These are phyloP conservation scores for Homalodisca vitripennis DNA, from an alignment of 1,140 invertebrate genomes.

Conservation along the genomic window DNA sequence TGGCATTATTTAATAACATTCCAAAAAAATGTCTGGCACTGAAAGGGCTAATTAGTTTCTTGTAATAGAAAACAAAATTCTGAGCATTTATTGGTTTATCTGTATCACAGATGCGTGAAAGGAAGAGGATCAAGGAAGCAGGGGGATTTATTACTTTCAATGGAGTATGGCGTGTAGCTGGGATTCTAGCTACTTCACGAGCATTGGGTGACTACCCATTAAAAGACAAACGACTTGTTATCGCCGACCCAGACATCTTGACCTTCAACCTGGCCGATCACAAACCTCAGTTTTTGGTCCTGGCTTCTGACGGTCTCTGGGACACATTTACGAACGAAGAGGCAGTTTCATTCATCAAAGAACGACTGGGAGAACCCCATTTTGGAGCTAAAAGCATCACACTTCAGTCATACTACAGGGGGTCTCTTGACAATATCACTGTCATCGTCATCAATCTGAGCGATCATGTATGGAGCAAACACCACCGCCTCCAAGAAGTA, in stretches of 20 bases:
- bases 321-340: slow-evolving; percentile 95
- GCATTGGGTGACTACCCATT: slow-evolving; percentile 94
- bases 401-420: slow-evolving; percentile 86
- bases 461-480: slow-evolving; percentile 51
- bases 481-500: background rate
- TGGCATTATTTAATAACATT: too few relatives aligned
- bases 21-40: too few relatives aligned
- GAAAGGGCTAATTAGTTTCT: too few relatives aligned
- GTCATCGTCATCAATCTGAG: slow-evolving; percentile 88
- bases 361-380: slow-evolving; percentile 77
- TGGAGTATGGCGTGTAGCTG: slow-evolving; percentile 95
- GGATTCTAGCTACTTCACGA: slow-evolving; percentile 91
- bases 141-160: slow-evolving; percentile 93
- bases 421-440: slow-evolving; percentile 94
- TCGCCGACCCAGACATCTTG: slow-evolving; percentile 92
- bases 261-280: slow-evolving; percentile 87
- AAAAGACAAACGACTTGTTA: slow-evolving; percentile 91
- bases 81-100: too few relatives aligned
- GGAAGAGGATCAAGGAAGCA: slow-evolving; percentile 84
- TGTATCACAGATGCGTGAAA: slow-evolving; percentile 70
- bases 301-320: slow-evolving; percentile 97
- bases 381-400: slow-evolving; percentile 88
- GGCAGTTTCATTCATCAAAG: slow-evolving; percentile 80
- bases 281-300: slow-evolving; percentile 82
- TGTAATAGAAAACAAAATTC: too few relatives aligned